Conservation (phyloP, 2,888 invertebrate genomes). For the Polydrusus pterygomalis region DNA sequence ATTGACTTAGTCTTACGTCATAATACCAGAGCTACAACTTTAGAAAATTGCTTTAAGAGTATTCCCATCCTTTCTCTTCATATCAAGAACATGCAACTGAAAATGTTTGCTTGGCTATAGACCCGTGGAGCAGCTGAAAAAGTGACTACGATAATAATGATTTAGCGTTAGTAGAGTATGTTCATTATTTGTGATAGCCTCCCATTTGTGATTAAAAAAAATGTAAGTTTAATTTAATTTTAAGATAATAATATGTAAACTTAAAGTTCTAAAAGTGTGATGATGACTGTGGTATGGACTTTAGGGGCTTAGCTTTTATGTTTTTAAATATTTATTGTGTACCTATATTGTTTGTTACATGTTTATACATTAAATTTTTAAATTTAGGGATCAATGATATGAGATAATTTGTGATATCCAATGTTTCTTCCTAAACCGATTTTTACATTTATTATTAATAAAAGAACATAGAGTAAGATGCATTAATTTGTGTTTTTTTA, state of each 20-base stretch:
- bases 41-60: neutral
- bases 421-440: slow-evolving; percentile 1
- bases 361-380: slow-evolving; percentile 25
- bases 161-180: neutral
- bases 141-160: neutral
- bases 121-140: neutral
- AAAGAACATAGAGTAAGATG: slow-evolving; percentile 5
- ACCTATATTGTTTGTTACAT: slow-evolving; percentile 27
- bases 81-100: too few relatives aligned
- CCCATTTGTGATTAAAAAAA: slow-evolving; percentile 21
- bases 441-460: slow-evolving; percentile 27
- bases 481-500: neutral
- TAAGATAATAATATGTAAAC: neutral
- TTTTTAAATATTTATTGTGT: slow-evolving; percentile 29
- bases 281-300: slow-evolving; percentile 42
- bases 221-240: neutral
- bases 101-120: too few relatives aligned
- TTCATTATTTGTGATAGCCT: slow-evolving; percentile 28
- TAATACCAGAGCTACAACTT: neutral
- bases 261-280: slow-evolving; percentile 10
- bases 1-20: slow-evolving; percentile 19
- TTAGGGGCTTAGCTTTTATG: slow-evolving; percentile 12
- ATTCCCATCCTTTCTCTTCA: too few relatives aligned
- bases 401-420: slow-evolving; percentile 36
- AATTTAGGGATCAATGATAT: slow-evolving; percentile 18